A percentile compares a stretch with the other conserved stretches of the same genome.
phyloP scores from a whole-genome alignment of 2,888 invertebrate genomes.

The Acleris emargana region DNA sequence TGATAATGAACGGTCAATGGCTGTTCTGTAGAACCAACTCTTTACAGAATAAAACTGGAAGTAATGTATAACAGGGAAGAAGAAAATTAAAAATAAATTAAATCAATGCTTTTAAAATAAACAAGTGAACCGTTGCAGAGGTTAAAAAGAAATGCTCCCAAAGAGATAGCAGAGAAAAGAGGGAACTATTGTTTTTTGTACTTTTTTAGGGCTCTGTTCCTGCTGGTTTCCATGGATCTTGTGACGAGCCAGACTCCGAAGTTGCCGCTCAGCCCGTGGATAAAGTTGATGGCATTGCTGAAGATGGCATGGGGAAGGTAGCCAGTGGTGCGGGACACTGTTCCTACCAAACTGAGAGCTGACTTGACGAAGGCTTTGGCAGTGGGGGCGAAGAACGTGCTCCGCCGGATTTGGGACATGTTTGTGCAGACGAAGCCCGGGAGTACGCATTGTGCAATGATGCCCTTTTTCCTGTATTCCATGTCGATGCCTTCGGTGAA shows the following conservation, averaged over 20 bases:
- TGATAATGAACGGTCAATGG: no score
- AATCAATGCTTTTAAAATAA: conserved; percentile 18
- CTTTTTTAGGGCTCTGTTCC: conserved; percentile 83
- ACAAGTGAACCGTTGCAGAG: conserved; percentile 1
- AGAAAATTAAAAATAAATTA: no score
- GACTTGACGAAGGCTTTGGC: conserved; percentile 88
- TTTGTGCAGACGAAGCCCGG: conserved; percentile 97
- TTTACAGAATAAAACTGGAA: no score
- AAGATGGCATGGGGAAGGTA: conserved; percentile 89
- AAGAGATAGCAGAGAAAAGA: conserved; percentile 38
- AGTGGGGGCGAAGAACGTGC: conserved; percentile 89
- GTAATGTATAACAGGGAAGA: no score
- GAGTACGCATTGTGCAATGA: conserved; percentile 90
- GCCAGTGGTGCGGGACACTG: conserved; percentile 88
- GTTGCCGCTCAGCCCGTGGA: conserved; percentile 78
- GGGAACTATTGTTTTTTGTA: conserved; percentile 70
- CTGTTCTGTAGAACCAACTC: no score
- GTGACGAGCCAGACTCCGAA: conserved; percentile 85
- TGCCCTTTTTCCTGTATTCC: conserved; percentile 89
- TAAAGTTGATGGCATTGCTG: conserved; percentile 70
- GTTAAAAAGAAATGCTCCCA: conserved; percentile 34
- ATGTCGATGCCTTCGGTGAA: conserved; percentile 89
- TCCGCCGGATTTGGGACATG: conserved; percentile 91
- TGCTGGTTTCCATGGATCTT: conserved; percentile 86
- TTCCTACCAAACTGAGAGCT: conserved; percentile 88